These are phyloP conservation scores for Sphyrna mokarran DNA, from an alignment of 2,113 vertebrate species.

Conservation along the genomic window DNA sequence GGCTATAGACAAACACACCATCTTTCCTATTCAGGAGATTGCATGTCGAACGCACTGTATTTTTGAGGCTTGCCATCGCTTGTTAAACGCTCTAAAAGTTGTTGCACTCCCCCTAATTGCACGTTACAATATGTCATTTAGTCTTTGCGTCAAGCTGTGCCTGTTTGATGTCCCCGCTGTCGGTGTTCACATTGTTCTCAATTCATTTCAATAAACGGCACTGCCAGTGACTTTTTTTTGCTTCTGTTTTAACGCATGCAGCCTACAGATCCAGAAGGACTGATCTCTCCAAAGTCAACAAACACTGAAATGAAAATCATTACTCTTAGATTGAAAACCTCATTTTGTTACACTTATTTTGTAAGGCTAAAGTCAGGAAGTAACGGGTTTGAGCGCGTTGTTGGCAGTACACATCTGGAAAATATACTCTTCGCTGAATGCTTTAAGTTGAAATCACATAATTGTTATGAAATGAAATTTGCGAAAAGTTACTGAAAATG, in stretches of 20 bases:
- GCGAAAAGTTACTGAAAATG: not conserved
- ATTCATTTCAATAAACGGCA: not conserved
- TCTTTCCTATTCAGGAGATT: not conserved
- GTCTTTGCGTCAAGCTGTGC: not conserved
- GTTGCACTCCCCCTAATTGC: not conserved
- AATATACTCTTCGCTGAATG: not conserved
- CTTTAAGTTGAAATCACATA: not conserved
- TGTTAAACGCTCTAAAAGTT: not conserved
- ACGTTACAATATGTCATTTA: not conserved
- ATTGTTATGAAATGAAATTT: not conserved
- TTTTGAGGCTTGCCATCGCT: not conserved
- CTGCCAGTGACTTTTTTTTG: not conserved
- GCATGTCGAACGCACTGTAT: not conserved
- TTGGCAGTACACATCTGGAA: not conserved
- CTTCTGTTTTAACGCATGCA: not conserved
- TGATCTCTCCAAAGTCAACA: not conserved
- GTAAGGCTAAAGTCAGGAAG: too few relatives aligned
- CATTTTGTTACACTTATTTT: not conserved
- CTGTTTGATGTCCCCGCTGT: not conserved
- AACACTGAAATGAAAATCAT: not conserved
- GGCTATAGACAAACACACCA: not conserved
- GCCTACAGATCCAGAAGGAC: not conserved
- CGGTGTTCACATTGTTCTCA: not conserved
- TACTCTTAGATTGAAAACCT: not conserved
- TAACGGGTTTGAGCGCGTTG: not conserved